Percentiles rank a stretch among this genome's conserved stretches.
These are phyloP conservation scores for Polypedilum vanderplanki DNA, from an alignment of 1,140 invertebrate genomes.

Conservation along the genomic window DNA sequence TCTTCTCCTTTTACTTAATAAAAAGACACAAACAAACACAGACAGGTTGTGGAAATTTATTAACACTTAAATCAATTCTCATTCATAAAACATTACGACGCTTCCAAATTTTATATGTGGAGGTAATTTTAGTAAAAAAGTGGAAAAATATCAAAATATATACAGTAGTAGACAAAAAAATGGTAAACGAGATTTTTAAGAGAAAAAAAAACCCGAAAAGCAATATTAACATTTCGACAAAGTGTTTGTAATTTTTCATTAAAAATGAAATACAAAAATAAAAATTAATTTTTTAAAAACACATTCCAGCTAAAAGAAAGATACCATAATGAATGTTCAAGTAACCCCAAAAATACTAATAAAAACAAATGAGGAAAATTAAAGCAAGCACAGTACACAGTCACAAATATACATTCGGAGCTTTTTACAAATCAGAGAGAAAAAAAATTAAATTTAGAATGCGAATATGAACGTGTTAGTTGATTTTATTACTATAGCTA, in stretches of 20 bases:
- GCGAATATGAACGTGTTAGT: no score
- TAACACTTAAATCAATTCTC: not conserved
- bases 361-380: no score
- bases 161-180: not conserved
- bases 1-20: no score
- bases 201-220: slow-evolving; percentile 18
- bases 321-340: not conserved
- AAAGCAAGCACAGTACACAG: no score
- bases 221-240: slow-evolving; percentile 19
- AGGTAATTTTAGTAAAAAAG: not conserved
- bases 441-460: no score
- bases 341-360: no score
- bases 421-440: no score
- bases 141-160: slow-evolving; percentile 3
- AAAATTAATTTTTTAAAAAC: not conserved
- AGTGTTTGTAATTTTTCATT: slow-evolving; percentile 4
- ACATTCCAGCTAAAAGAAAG: not conserved
- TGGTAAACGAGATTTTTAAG: not conserved
- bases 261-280: not conserved
- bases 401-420: no score
- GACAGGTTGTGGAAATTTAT: not conserved
- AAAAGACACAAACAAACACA: no score
- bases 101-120: not conserved
- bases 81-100: not conserved
- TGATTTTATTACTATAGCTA: no score